Evolutionary conservation across 2,797 vertebrate genomes (phyloP).

Genomic region (Phyllotis vaccarum): DNA sequence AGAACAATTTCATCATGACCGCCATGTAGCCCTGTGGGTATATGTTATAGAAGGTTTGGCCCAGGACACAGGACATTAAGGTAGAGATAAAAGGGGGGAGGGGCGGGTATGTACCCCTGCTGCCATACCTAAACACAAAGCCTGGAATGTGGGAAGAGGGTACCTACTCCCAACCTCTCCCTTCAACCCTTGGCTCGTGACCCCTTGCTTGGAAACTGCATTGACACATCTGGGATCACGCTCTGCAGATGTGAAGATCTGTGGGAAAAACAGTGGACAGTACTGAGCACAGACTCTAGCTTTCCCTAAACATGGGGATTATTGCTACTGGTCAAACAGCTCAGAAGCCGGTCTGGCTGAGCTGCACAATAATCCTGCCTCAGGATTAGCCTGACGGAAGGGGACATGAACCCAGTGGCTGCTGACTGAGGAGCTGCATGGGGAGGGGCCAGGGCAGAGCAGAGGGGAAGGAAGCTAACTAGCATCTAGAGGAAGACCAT

Average conservation of each 20-base stretch:
- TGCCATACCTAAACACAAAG: not conserved
- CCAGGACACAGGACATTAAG: not conserved
- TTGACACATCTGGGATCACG: not conserved
- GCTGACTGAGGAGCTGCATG: not conserved
- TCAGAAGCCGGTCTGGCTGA: constrained; percentile 28
- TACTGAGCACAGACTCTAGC: not conserved
- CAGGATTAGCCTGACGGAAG: not conserved
- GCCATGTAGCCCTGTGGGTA: not conserved
- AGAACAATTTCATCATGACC: not conserved
- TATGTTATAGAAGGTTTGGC: not conserved
- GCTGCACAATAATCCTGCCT: constrained; percentile 45
- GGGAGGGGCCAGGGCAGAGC: not conserved
- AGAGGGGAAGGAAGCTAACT: constrained; percentile 53
- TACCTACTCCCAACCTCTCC: fast-evolving
- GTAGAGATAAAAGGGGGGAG: not conserved
- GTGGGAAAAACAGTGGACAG: not conserved
- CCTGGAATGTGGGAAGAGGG: not conserved
- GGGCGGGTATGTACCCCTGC: not conserved
- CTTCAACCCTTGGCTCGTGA: not conserved
- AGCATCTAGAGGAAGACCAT: not conserved
- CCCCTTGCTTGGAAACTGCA: not conserved
- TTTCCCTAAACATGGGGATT: not conserved
- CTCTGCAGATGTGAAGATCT: not conserved
- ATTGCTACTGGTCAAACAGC: not conserved
- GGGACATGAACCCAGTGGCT: not conserved